Evolutionary conservation across 1,140 invertebrate species (phyloP).

Genomic region (Leguminivora glycinivorella): DNA sequence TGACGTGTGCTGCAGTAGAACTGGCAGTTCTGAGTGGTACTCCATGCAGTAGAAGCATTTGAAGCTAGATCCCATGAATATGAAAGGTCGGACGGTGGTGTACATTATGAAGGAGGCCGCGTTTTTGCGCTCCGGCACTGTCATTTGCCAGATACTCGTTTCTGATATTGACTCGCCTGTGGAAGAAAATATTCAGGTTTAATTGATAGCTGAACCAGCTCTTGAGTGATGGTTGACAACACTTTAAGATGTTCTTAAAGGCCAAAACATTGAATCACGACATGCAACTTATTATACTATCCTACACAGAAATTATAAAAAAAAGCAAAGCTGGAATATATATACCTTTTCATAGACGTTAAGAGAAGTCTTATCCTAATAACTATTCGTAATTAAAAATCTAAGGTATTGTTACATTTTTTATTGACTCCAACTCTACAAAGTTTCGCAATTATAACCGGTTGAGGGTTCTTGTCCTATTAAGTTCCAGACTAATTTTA

Average conservation of each 20-base stretch:
- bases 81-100: conserved; percentile 52
- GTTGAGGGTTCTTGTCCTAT: no score
- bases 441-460: no score
- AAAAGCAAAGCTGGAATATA: background rate
- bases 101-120: conserved; percentile 46
- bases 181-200: conserved; percentile 34
- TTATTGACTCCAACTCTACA: background rate
- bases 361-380: background rate
- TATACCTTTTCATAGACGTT: no score
- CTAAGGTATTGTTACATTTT: background rate
- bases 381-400: background rate
- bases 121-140: conserved; percentile 48
- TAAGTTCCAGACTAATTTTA: no score
- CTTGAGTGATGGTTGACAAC: no score
- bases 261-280: background rate
- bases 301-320: no score
- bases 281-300: background rate
- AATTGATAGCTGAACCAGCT: background rate
- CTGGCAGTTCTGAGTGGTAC: conserved; percentile 42
- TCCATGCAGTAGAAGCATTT: conserved; percentile 59
- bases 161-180: conserved; percentile 32
- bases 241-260: background rate
- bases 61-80: conserved; percentile 52
- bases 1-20: conserved; percentile 46
- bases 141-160: conserved; percentile 38